A percentile compares a stretch with the other conserved stretches of the same genome.
Conservation (phyloP, 2,797 vertebrate genomes). For the Amphiprion clarkii region DNA sequence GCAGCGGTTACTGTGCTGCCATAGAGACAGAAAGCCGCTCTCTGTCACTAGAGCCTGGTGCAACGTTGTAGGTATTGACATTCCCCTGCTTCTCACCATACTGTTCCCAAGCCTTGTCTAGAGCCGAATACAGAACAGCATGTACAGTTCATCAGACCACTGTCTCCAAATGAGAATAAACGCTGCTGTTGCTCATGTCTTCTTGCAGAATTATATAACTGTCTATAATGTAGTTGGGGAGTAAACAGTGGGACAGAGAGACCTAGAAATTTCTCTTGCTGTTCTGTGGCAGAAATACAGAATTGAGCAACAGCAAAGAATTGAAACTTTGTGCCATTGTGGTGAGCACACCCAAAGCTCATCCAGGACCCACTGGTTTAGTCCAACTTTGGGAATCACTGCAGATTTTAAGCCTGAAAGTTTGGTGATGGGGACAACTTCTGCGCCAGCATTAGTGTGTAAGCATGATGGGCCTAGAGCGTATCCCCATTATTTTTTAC, state of each 20-base stretch:
- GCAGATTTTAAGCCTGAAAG: conserved; percentile 51
- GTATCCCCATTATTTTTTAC: not conserved
- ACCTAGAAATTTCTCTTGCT: conserved; percentile 22
- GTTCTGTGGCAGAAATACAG: not conserved
- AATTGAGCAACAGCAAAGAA: not conserved
- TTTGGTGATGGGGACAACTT: conserved; percentile 63
- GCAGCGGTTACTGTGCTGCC: conserved; percentile 51
- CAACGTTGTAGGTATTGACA: conserved; percentile 44
- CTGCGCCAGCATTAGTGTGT: conserved; percentile 18
- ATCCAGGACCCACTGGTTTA: not conserved
- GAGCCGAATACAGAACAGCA: conserved; percentile 35
- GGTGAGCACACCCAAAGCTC: conserved; percentile 1
- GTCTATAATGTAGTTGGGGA: conserved; percentile 56
- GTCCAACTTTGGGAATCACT: conserved; percentile 3
- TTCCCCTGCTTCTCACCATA: conserved; percentile 29
- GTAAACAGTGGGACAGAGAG: conserved; percentile 37
- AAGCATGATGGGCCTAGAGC: conserved; percentile 3
- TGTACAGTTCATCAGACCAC: conserved; percentile 47
- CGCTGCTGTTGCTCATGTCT: conserved; percentile 34
- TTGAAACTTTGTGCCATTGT: conserved; percentile 27
- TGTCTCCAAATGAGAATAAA: conserved; percentile 34
- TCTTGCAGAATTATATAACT: conserved; percentile 73
- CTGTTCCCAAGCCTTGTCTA: conserved; percentile 10
- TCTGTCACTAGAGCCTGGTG: conserved; percentile 47
- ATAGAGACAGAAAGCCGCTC: conserved; percentile 66